Evolutionary conservation across 2,113 vertebrate species (phyloP), one percentile per base, ranked within the genome.

Genomic region (Scomber japonicus): DNA sequence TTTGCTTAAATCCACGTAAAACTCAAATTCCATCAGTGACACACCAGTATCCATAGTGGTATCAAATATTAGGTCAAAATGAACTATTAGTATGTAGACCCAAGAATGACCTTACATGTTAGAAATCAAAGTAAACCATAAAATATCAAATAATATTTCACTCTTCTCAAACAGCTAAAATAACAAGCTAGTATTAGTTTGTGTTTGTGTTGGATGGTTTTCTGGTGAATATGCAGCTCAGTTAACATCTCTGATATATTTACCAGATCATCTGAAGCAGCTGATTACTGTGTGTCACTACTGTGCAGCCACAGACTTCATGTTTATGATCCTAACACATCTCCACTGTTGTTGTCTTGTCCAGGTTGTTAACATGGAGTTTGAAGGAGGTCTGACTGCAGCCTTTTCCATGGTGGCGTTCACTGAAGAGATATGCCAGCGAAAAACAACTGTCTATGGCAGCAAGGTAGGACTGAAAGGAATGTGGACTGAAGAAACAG

Each of bases 351-450:
- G 16, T 68, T 12, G 12, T 56, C 5, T 60, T 15, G 4, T 50
- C n/a, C 80, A 96, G 96, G 94, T 96, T 76, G 96, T 97, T 17
- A 96, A 96, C 75, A 95, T 97, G 95, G 95, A 97, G 88, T 97
- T 96, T 92, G 95, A 96, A 91, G 96, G 94, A 1, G 96, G 96
- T 6, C 21, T 95, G 54, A 97, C 96, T 0, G 96, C 94, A 63
- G 93, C 94, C 0, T 96, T 97, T 74, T 93, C 94, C 8, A 97
- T 97, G 96, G 94, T 97, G 50, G 96, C 95, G 0, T 97, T 97
- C 78, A 96, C 95, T 0, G 72, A 96, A 70, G 83, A 93, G 50
- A 60, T 96, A 0, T 93, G 96, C 60, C 19, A 77, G 1, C 89
- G 96, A 63, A 94, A 82, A 82, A 97, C 96, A 5, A 94, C 90